phyloP scores from a whole-genome alignment of 2,113 vertebrate genomes.

The Mungos mungo region DNA sequence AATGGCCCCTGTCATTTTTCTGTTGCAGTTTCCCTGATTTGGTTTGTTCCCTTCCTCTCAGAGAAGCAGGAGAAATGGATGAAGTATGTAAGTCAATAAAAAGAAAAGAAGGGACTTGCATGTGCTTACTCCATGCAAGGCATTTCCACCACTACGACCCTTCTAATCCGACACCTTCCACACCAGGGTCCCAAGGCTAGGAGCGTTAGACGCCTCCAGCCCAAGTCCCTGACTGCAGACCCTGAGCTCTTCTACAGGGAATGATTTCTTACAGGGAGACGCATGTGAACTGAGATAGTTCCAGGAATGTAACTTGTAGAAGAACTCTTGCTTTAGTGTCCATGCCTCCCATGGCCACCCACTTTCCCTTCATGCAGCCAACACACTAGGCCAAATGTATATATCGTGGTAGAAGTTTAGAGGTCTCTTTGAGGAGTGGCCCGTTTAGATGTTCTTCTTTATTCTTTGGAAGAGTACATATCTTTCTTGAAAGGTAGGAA shows the following conservation, averaged over 20 bases:
- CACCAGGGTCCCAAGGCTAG: not conserved
- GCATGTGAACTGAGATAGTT: not conserved
- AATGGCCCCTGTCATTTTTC: constrained; percentile 60
- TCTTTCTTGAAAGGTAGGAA: not conserved
- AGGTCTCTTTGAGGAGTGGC: not conserved
- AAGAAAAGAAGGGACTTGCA: not conserved
- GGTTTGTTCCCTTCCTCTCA: not conserved
- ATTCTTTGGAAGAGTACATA: not conserved
- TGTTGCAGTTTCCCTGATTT: not conserved
- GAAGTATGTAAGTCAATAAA: not conserved
- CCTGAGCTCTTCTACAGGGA: not conserved
- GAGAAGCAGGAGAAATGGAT: not conserved
- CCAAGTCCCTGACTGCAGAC: not conserved
- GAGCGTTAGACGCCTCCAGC: not conserved
- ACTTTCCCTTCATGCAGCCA: not conserved
- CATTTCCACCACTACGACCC: not conserved
- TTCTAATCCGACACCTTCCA: not conserved
- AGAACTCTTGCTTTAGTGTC: not conserved
- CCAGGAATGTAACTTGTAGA: not conserved
- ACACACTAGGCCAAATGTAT: accelerated
- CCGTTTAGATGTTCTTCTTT: not conserved
- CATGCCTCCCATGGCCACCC: not conserved
- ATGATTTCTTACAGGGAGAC: not conserved
- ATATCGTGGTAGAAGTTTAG: not conserved
- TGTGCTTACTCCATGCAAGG: not conserved